Base-by-base conservation (phyloP, 2,888 invertebrate species). In the Ennomos fuscantarius region DNA sequence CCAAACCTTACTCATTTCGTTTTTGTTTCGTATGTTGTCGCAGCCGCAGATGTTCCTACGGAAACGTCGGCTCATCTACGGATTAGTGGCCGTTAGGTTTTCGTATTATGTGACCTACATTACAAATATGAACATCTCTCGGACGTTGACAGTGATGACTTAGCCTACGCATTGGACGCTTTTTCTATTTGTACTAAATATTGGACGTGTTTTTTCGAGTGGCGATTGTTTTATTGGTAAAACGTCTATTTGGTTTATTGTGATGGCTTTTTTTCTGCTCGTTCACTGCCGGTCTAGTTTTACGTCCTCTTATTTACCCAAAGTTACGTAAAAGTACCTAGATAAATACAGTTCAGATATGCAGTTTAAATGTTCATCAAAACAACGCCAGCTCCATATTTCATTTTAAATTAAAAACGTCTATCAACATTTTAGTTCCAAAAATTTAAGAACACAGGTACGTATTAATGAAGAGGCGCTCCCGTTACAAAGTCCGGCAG, bases 1-100 rank as follows among this genome's bases (percentile, higher is more conserved):
- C 83, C 83, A 78, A 89, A 87, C 87, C 89, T 90, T 87, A 89
- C 87, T 89, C 89, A 90, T 90, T 86, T 82, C 81, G 90, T 89
- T 89, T 90, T 90, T 90, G 90, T 90, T 86, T 87, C 78, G 77
- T 69, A 71, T 70, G 81, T 78, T 78, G 82, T 76, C 79, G 78
- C 77, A 84, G 82, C 70, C 87, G 77, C 90, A 90, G 89, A 87
- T 90, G 90, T 82, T 84, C 68, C 74, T 74, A 70, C 81, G 81
- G 81, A 82, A 81, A 75, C 83, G 73, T 72, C 81, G 86, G 85
- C 87, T 89, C 88, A 89, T 89, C 88, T 82, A 73, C 81, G 86
- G 91, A 89, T 91, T 90, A 90, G 86, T 86, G 82, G 79, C 84
- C 82, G 84, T 84, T 84, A 84, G 84, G 84, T 83, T 88, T 87